These are phyloP conservation scores for Cosmia pyralina DNA, from an alignment of 2,888 invertebrate genomes.

Conservation along the genomic window DNA sequence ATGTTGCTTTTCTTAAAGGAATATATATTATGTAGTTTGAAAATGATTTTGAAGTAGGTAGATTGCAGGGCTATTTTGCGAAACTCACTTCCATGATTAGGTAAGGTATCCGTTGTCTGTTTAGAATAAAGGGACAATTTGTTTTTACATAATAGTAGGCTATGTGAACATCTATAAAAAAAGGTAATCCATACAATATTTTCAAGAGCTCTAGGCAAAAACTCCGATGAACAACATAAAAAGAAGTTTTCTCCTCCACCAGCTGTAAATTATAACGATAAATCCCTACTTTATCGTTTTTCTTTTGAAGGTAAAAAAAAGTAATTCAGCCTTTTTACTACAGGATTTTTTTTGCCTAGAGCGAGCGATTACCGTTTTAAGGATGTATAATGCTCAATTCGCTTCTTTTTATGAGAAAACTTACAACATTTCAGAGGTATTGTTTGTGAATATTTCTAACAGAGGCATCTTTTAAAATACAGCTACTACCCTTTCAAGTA, in stretches of 20 bases:
- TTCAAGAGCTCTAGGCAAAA: conserved; percentile 10
- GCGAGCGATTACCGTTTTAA: conserved; percentile 32
- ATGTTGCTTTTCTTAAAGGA: not conserved
- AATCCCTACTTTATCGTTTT: conserved; percentile 60
- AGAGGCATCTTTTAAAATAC: not conserved
- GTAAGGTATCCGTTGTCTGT: too few relatives aligned
- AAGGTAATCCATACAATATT: conserved; percentile 14
- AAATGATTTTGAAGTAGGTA: not conserved
- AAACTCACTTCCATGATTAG: not conserved
- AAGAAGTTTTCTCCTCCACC: conserved; percentile 34
- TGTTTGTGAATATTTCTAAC: not conserved
- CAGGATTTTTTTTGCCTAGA: conserved; percentile 32
- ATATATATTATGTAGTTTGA: not conserved
- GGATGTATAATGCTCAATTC: conserved; percentile 11
- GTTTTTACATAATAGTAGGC: not conserved
- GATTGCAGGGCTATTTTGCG: not conserved
- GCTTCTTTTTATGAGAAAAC: conserved; percentile 41
- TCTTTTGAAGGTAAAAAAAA: conserved; percentile 54
- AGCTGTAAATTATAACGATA: conserved; percentile 60
- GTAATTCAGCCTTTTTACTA: conserved; percentile 38
- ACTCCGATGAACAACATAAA: conserved; percentile 37
- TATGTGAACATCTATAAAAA: not conserved
- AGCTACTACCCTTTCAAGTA: not conserved
- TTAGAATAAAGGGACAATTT: too few relatives aligned
- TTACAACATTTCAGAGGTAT: conserved; percentile 4